Conservation (phyloP, 1,140 invertebrate genomes). For the Ganaspis sp. region DNA sequence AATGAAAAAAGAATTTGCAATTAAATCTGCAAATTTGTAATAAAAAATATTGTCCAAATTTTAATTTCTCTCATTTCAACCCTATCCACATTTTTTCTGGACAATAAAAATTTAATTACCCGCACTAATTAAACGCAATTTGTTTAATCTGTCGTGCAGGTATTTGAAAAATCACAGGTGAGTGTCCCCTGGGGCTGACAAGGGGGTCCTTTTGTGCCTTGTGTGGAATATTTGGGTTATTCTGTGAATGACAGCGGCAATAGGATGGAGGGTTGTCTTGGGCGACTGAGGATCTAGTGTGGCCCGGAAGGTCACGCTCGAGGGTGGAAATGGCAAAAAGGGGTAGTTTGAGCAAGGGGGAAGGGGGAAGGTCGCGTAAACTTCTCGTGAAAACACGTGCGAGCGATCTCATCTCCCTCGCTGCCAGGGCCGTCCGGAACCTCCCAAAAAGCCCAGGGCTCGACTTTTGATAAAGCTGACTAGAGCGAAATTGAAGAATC, state of each 20-base stretch:
- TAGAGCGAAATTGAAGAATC: neutral
- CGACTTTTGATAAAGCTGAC: slow-evolving; percentile 26
- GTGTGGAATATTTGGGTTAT: slow-evolving; percentile 63
- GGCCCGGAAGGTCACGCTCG: slow-evolving; percentile 37
- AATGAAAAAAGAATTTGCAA: too few relatives aligned
- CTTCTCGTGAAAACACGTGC: slow-evolving; percentile 23
- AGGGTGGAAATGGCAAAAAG: slow-evolving; percentile 41
- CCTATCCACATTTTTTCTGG: too few relatives aligned
- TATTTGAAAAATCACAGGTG: slow-evolving; percentile 1
- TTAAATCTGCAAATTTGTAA: too few relatives aligned
- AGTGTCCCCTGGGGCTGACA: slow-evolving; percentile 34
- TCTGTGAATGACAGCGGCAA: slow-evolving; percentile 59
- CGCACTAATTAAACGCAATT: neutral
- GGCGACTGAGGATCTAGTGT: slow-evolving; percentile 28
- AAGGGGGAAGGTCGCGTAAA: neutral
- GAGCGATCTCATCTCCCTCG: slow-evolving; percentile 12
- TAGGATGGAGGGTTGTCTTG: slow-evolving; percentile 36
- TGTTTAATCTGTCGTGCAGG: neutral
- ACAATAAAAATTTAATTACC: too few relatives aligned
- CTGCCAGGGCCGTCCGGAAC: neutral
- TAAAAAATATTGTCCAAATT: too few relatives aligned
- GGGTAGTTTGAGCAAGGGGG: neutral
- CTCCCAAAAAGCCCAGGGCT: slow-evolving; percentile 17
- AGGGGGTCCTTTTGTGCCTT: slow-evolving; percentile 30
- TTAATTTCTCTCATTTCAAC: too few relatives aligned